Base-by-base conservation (phyloP, 2,113 vertebrate genomes). In the Setophaga kirtlandii region DNA sequence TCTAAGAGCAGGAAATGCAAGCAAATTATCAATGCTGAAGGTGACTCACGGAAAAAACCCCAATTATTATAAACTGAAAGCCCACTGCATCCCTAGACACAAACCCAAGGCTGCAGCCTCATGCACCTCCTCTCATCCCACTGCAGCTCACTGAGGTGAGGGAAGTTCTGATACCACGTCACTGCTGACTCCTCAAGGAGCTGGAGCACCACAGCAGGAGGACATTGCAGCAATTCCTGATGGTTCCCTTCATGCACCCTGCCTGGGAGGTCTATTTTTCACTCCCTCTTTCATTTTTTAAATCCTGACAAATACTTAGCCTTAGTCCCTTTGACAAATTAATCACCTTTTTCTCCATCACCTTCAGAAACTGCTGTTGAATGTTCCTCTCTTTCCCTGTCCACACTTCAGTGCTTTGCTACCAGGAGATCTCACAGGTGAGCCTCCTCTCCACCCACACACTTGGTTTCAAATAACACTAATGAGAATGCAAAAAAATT, bases 111-210 rank as follows among this genome's bases (percentile, higher is more conserved):
- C 50, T 88, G 83, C 56, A 91, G 58, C n/a, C 37, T 71, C 56
- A 15, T 2, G 17, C 12, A 8, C 22, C 2, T 67, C 41, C 39
- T 93, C 68, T 64, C 44, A 42, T 58, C 41, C 37, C 65, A 30
- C 23, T 10, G 23, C 67, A 86, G 63, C 22, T 73, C 8, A 23
- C 1, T 7, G 53, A 80, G 49, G 15, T 0, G 5, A 80, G 37
- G 44, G 6, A 41, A 41, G 9, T 52, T 19, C 11, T 2, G 3
- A 10, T 13, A 46, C 15, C 55, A 47, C 0, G 0, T 10, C 83
- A 24, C 16, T 31, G 46, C 59, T 25, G 33, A 50, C 19, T 53
- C 9, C 81, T 47, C 37, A 21, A 14, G 10, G 22, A 37, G 10
- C 6, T 1, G 23, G 41, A 69, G 20, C 65, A 69, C 9, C 62